phyloP scores from a whole-genome alignment of 1,140 invertebrate genomes.

The Drepana arcuata region DNA sequence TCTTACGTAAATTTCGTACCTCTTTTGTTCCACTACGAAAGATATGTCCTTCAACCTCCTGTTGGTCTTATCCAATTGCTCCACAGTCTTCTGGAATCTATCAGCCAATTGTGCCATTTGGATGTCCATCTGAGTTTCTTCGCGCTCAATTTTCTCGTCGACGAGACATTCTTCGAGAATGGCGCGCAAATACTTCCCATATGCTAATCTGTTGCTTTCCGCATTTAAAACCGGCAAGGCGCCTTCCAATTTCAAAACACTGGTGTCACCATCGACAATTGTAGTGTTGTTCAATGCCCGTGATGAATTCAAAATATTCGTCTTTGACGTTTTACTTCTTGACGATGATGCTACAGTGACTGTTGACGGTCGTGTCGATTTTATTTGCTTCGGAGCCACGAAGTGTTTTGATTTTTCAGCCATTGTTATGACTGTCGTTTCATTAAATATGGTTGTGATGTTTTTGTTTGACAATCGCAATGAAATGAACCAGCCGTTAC shows the following conservation, averaged over 20 bases:
- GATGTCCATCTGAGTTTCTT: slow-evolving; percentile 47
- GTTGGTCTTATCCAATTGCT: slow-evolving; percentile 50
- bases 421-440: too few species aligned
- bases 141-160: slow-evolving; percentile 45
- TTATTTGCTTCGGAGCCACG: slow-evolving; percentile 17
- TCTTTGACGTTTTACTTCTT: too few species aligned
- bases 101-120: slow-evolving; percentile 50
- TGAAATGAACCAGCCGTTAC: slow-evolving; percentile 5
- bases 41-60: slow-evolving; percentile 48
- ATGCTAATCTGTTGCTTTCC: slow-evolving; percentile 33
- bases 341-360: slow-evolving; percentile 10
- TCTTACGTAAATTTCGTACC: too few species aligned
- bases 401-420: slow-evolving; percentile 37
- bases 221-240: slow-evolving; percentile 29
- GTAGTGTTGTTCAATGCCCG: slow-evolving; percentile 21
- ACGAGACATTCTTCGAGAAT: slow-evolving; percentile 51
- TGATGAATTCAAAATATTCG: too few species aligned
- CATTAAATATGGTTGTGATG: too few species aligned
- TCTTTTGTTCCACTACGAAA: slow-evolving; percentile 59
- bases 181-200: slow-evolving; percentile 37
- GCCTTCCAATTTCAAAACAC: slow-evolving; percentile 25
- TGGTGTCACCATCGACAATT: slow-evolving; percentile 24
- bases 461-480: slow-evolving; percentile 1
- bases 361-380: slow-evolving; percentile 23
- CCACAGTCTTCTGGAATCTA: slow-evolving; percentile 44